Evolutionary conservation across 2,888 invertebrate genomes (phyloP).

Genomic region (Pyrgus malvae): DNA sequence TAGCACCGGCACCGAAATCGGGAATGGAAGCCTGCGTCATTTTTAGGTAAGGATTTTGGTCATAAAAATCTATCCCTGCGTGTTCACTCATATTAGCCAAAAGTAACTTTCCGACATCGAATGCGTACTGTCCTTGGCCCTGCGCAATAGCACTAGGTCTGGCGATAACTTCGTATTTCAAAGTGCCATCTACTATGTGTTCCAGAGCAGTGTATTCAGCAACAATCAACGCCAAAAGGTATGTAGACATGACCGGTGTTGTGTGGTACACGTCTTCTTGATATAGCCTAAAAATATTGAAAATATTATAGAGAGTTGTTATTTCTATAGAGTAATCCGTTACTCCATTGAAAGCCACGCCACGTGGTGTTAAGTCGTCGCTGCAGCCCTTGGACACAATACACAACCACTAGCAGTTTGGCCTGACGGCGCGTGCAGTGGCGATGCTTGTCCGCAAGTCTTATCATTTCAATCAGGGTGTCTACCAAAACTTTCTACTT

Average conservation of each 20-base stretch:
- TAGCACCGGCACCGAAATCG: conserved; percentile 89
- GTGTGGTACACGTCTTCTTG: conserved; percentile 55
- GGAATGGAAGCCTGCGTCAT: conserved; percentile 90
- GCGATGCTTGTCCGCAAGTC: too few species aligned
- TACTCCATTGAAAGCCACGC: too few species aligned
- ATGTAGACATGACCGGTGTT: conserved; percentile 83
- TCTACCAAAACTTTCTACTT: too few species aligned
- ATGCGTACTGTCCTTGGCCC: conserved; percentile 65
- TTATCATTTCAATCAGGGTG: too few species aligned
- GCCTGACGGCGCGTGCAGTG: too few species aligned
- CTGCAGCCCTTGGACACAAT: too few species aligned
- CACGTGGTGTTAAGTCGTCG: too few species aligned
- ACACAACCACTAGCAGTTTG: too few species aligned
- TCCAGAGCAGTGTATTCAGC: conserved; percentile 76
- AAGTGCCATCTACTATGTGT: conserved; percentile 15
- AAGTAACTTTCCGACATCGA: conserved; percentile 62
- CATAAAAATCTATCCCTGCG: conserved; percentile 73
- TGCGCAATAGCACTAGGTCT: conserved; percentile 60
- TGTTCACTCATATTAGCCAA: conserved; percentile 78
- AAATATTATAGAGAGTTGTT: not conserved
- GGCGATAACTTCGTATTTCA: conserved; percentile 69
- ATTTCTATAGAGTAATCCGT: not conserved
- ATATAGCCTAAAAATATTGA: conserved; percentile 46
- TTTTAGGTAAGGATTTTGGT: conserved; percentile 68
- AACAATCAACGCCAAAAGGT: conserved; percentile 86